Evolutionary conservation across 1,140 invertebrate genomes (phyloP), one percentile per base, ranked within the genome.

Genomic region (Halesus radiatus): DNA sequence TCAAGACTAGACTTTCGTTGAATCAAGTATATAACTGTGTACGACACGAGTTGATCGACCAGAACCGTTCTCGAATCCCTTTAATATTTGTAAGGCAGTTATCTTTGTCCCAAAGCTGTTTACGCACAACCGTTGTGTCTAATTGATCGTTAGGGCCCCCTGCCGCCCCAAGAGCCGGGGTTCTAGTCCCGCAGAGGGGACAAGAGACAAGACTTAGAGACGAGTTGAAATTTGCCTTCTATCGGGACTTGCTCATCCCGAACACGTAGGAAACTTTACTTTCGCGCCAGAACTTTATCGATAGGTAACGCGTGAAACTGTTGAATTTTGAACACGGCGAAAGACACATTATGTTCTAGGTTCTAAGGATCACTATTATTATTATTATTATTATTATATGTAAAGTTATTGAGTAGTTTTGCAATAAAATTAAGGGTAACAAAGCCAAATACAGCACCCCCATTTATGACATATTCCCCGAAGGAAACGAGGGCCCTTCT

Each of bases 71-170:
- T 68, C 22, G 13, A 29, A 29, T 53, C 20, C 10, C 22, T 23
- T 26, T 26, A 52, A 72, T 72, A 29, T 72, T 72, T 72, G 68
- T 72, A 20, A 45, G 68, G 20, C 68, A 52, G 68, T 72, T 72
- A 72, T 72, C 50, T 72, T 26, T 26, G 68, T 53, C 50, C 50
- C 68, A 72, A 72, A 72, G 68, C 68, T 72, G 45, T 72, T 72
- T 72, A 72, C 68, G 68, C 68, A 72, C 68, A 72, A 54, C 68
- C 45, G 68, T 72, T 72, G 68, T 53, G 68, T 18, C 68, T 72
- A 72, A 72, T 72, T 72, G 68, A 50, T 72, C 68, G 68, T 72
- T 72, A 72, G 50, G 50, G 68, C 22, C 50, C 45, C 66, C 15
- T 23, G 66, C 37, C 66, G 66, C 37, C 66, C 37, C 5, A 10